phyloP scores from a whole-genome alignment of 2,113 vertebrate species.

The Parus major region DNA sequence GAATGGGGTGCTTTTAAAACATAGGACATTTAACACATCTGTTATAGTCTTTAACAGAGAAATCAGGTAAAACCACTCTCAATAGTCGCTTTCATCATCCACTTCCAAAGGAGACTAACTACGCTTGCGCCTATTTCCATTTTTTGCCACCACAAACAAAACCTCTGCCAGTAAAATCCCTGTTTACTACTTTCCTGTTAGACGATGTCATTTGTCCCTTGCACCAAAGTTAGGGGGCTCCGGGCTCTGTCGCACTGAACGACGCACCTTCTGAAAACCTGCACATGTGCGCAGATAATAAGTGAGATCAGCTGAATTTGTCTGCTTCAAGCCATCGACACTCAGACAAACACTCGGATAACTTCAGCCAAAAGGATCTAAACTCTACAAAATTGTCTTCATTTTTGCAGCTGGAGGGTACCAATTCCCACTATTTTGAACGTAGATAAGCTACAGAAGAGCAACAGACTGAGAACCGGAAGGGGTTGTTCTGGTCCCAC shows the following conservation, averaged over 20 bases:
- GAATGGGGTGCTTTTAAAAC: slow-evolving; percentile 80
- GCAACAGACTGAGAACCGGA: neutral
- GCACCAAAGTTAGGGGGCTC: neutral
- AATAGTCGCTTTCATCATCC: neutral
- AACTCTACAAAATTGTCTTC: accelerated
- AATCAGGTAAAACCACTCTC: slow-evolving; percentile 43
- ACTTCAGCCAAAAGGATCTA: neutral
- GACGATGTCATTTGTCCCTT: neutral
- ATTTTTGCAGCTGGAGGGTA: neutral
- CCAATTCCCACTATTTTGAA: neutral
- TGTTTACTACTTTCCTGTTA: neutral
- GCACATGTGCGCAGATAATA: accelerated
- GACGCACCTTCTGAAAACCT: accelerated
- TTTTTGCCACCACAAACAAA: neutral
- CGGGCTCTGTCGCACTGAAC: accelerated
- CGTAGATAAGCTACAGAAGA: neutral
- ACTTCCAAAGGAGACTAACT: neutral
- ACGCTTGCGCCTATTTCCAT: neutral
- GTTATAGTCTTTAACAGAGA: slow-evolving; percentile 77
- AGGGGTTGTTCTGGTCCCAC: neutral
- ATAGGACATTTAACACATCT: slow-evolving; percentile 96
- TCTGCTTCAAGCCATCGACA: neutral
- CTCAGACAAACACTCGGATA: too few species aligned
- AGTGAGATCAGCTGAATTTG: neutral
- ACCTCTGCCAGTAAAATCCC: neutral